Conservation (phyloP, 2,888 invertebrate genomes). For the Luffia ferchaultella region DNA sequence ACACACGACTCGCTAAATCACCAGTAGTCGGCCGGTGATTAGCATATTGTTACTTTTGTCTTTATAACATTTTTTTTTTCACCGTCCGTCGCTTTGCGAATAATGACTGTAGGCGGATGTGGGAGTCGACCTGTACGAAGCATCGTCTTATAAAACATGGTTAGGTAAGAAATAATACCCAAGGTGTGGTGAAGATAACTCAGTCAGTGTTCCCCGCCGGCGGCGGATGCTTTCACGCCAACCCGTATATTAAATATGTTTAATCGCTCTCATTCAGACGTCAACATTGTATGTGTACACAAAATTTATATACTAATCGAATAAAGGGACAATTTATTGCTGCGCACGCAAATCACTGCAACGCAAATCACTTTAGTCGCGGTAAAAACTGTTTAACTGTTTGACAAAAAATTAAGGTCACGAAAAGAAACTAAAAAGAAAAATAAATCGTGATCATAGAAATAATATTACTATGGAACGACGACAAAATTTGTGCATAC, state of each 20-base stretch:
- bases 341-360: no score
- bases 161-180: not conserved
- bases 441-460: no score
- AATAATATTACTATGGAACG: no score
- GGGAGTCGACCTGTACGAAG: not conserved
- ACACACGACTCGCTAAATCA: not conserved
- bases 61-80: not conserved
- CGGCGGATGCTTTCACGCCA: not conserved
- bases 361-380: no score
- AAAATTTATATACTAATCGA: no score
- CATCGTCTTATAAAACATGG: not conserved
- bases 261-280: not conserved
- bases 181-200: not conserved
- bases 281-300: no score
- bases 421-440: no score
- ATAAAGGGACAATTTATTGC: no score
- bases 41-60: not conserved
- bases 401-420: no score
- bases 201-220: not conserved
- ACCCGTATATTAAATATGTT: not conserved
- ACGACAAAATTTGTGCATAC: no score
- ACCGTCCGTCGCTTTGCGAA: not conserved
- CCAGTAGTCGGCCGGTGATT: not conserved
- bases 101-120: not conserved
- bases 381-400: no score